Evolutionary conservation across 2,113 vertebrate genomes (phyloP), one percentile per base, ranked within the genome.

Genomic region (Erythrocercus mccallii): DNA sequence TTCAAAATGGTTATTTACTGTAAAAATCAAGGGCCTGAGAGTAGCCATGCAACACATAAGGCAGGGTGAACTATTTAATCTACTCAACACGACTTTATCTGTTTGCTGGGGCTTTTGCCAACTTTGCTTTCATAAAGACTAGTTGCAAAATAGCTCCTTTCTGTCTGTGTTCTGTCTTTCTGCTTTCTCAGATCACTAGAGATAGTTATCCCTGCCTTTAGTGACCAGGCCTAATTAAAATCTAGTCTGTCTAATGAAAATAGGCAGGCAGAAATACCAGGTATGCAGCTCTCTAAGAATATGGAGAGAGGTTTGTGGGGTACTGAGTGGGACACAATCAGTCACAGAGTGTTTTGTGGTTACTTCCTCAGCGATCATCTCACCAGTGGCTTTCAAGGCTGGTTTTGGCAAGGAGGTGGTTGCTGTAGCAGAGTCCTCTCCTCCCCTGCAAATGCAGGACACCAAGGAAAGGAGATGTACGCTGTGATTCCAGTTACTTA

Each of bases 221-320:
- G 40, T 70, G n/a, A 57, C 38, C 20, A 70, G 50, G 12, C 65
- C 65, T 70, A n/a, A 70, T 88, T 89, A 85, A 88, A 96, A 61
- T 70, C 13, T 56, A 35, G 9, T 78, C 38, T 92, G 37, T 47
- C 40, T 71, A 58, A 79, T 66, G 51, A 58, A 65, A 48, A 16
- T 6, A 42, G 1, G 3, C 5, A 7, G 25, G 60, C 24, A 71
- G 37, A 68, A 74, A 11, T 11, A 17, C 15, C 0, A 0, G 21
- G 23, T 28, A 22, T 3, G 3, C 4, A 23, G 51, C 15, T 12
- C 24, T 40, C 1, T 54, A 71, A 68, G 66, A 60, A 40, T 33
- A 31, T 4, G 38, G 50, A 35, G 38, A 50, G 45, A 44, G 8
- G 10, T 73, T 73, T 71, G 10, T 60, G 40, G 60, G 56, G 19